Evolutionary conservation across 2,797 vertebrate genomes (phyloP).

Genomic region (Neoniphon sammara): DNA sequence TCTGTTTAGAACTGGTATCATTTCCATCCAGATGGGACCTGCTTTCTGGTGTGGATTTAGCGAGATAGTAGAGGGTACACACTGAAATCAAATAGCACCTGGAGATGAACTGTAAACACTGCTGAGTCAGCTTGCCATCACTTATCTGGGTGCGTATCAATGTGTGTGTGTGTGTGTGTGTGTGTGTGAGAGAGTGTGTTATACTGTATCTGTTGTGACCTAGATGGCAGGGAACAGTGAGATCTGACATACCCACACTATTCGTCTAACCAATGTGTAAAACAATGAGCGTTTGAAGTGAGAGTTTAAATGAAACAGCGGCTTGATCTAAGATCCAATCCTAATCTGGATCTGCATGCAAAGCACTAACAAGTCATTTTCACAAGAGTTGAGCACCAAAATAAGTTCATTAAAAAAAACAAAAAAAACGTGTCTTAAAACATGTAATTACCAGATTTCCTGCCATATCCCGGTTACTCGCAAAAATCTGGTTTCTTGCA

Average conservation of each 20-base stretch:
- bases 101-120: constrained; percentile 33
- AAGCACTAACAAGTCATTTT: constrained; percentile 4
- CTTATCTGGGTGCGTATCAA: not conserved
- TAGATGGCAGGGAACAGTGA: constrained; percentile 31
- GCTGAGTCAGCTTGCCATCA: not conserved
- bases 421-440: too few relatives aligned
- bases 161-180: not conserved
- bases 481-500: too few relatives aligned
- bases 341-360: not conserved
- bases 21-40: constrained; percentile 34
- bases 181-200: constrained; percentile 8
- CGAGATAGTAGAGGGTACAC: constrained; percentile 14
- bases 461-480: too few relatives aligned
- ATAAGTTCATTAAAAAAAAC: too few relatives aligned
- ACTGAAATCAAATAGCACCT: not conserved
- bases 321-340: constrained; percentile 5
- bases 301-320: constrained; percentile 14
- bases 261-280: constrained; percentile 28
- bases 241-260: constrained; percentile 42
- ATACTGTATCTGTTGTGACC: constrained; percentile 34
- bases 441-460: too few relatives aligned
- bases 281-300: constrained; percentile 41
- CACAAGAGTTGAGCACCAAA: not conserved
- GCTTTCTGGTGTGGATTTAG: constrained; percentile 18
- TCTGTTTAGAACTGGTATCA: constrained; percentile 15